These are phyloP conservation scores for Protobothrops flavoviridis DNA, from an alignment of 2,113 vertebrate species.

Conservation along the genomic window DNA sequence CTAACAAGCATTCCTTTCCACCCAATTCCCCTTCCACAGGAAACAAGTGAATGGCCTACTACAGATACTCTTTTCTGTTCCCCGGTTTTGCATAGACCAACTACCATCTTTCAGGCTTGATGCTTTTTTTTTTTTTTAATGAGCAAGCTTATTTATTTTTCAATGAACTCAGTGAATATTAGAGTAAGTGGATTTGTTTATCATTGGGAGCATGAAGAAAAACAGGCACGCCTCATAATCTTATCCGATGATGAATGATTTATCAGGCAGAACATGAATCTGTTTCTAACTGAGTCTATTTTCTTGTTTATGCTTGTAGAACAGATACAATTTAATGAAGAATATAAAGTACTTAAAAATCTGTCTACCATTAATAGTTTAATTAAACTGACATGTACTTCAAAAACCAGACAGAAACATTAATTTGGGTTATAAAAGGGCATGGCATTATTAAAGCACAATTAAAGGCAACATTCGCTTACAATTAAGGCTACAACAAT, in stretches of 20 bases:
- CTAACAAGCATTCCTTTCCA: constrained; percentile 41
- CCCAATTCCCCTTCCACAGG: background rate
- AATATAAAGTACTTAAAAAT: constrained; percentile 77
- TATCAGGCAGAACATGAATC: constrained; percentile 66
- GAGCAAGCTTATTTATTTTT: constrained; percentile 58
- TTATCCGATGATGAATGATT: constrained; percentile 69
- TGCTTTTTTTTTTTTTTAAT: constrained; percentile 32
- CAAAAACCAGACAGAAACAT: constrained; percentile 76
- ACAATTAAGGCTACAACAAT: constrained; percentile 74
- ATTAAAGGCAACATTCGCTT: constrained; percentile 77
- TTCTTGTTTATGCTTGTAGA: constrained; percentile 74
- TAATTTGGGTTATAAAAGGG: constrained; percentile 79
- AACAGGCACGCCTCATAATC: constrained; percentile 54
- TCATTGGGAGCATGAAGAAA: constrained; percentile 53
- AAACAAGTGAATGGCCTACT: constrained; percentile 4
- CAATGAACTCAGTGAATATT: constrained; percentile 59
- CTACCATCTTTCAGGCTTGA: constrained; percentile 12
- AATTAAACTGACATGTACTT: constrained; percentile 79
- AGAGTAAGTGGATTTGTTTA: constrained; percentile 64
- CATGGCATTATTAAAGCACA: constrained; percentile 80
- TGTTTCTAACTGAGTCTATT: constrained; percentile 62
- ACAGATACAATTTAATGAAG: constrained; percentile 76
- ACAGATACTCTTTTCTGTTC: constrained; percentile 27
- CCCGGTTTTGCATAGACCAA: constrained; percentile 43
- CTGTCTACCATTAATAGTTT: constrained; percentile 78